These are phyloP conservation scores for Hydroisotoma schaefferi DNA, from an alignment of 2,888 invertebrate genomes.

Conservation along the genomic window DNA sequence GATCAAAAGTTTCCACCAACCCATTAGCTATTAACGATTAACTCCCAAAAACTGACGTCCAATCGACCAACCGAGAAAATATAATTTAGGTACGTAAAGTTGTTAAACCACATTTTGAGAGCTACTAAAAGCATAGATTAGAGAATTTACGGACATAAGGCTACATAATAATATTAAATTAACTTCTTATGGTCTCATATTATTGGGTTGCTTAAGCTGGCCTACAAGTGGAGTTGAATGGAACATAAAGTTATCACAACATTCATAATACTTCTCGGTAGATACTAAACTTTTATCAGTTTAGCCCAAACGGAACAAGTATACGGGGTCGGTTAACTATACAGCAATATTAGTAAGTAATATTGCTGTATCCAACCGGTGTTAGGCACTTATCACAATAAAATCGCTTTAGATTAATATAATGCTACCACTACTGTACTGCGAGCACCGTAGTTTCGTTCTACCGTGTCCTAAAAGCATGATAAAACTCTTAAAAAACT, in stretches of 20 bases:
- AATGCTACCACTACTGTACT: no score
- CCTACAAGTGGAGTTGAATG: no score
- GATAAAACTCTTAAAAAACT: slow-evolving; percentile 36
- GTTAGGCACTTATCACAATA: slow-evolving; percentile 22
- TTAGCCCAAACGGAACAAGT: slow-evolving; percentile 21
- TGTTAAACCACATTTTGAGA: no score
- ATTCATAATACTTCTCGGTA: not conserved
- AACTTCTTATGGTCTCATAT: no score
- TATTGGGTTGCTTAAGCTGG: no score
- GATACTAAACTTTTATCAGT: slow-evolving; percentile 25
- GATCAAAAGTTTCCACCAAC: slow-evolving; percentile 12
- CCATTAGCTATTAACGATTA: slow-evolving; percentile 14
- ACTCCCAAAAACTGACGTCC: slow-evolving; percentile 8
- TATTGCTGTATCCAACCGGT: no score
- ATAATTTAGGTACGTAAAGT: slow-evolving; percentile 8
- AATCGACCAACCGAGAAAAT: slow-evolving; percentile 18
- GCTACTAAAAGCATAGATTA: no score
- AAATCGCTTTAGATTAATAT: slow-evolving; percentile 36
- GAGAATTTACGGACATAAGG: no score
- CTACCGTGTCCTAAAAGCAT: slow-evolving; percentile 22
- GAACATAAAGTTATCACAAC: no score
- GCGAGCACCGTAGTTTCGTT: slow-evolving; percentile 27
- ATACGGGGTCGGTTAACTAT: no score
- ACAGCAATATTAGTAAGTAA: no score
- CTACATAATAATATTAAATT: no score